These are phyloP conservation scores for Heliopora coerulea DNA, from an alignment of 92 coral and sea anemone species.

Conservation along the genomic window DNA sequence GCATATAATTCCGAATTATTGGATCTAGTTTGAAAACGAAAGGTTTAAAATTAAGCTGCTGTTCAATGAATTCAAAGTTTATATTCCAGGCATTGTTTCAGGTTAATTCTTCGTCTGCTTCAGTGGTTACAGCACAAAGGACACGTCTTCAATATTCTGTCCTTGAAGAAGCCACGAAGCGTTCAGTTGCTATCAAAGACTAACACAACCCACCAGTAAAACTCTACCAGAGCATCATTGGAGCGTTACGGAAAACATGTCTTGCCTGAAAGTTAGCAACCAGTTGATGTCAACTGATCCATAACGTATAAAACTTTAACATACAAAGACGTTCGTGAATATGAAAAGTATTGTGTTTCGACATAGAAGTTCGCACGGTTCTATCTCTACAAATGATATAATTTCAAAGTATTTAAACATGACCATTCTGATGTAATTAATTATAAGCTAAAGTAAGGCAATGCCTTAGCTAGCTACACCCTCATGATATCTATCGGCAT, in stretches of 20 bases:
- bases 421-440: no score
- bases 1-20: not conserved
- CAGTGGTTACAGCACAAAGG: slow-evolving; percentile 8
- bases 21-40: not conserved
- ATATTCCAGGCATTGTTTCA: not conserved
- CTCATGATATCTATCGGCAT: no score
- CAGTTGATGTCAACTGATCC: slow-evolving; percentile 18
- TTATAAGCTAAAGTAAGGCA: no score
- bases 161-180: slow-evolving; percentile 15
- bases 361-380: no score
- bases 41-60: not conserved
- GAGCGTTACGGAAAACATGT: slow-evolving; percentile 4
- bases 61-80: not conserved
- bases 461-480: no score
- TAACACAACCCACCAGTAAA: slow-evolving; percentile 4
- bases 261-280: not conserved
- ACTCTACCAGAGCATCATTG: slow-evolving; percentile 1
- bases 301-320: not conserved
- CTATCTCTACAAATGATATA: no score
- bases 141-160: slow-evolving; percentile 13
- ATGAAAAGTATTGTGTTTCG: no score
- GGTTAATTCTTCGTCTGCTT: slow-evolving; percentile 13
- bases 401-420: no score
- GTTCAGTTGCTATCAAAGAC: slow-evolving; percentile 18
- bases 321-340: no score